These are phyloP conservation scores for Leucosticte australis DNA, from an alignment of 2,113 vertebrate genomes.

Conservation along the genomic window DNA sequence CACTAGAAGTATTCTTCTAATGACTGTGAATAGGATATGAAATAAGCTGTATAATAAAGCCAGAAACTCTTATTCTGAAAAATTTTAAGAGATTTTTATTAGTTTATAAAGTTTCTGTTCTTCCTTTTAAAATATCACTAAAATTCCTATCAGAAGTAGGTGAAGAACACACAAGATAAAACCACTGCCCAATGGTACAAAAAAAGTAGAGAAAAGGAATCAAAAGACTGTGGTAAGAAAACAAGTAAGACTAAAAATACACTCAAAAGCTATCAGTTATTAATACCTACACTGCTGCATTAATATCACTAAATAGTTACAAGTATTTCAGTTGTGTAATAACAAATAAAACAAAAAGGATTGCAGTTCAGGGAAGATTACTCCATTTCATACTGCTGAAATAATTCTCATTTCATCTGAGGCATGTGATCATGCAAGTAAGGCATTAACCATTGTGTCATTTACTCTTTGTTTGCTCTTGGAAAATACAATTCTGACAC, in stretches of 20 bases:
- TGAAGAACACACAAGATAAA: not conserved
- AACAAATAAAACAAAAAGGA: not conserved
- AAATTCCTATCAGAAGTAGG: not conserved
- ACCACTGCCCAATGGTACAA: not conserved
- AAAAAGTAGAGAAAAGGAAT: not conserved
- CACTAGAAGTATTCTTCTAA: not conserved
- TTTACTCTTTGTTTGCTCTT: not conserved
- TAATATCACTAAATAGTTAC: not conserved
- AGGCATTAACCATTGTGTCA: not conserved
- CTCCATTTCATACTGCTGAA: not conserved
- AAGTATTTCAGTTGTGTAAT: not conserved
- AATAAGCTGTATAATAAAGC: not conserved
- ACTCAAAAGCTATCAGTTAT: not conserved
- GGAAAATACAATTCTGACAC: not conserved
- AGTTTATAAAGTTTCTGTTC: not conserved
- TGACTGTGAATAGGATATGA: not conserved
- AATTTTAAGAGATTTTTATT: not conserved
- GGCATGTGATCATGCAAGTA: not conserved
- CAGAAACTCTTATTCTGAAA: not conserved
- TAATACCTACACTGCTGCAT: not conserved
- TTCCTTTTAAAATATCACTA: not conserved
- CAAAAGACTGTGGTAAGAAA: not conserved
- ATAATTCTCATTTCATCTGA: not conserved
- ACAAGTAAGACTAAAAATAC: not conserved
- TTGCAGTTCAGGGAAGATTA: not conserved